These are phyloP conservation scores for Ardeotis arabs DNA, from an alignment of 2,113 vertebrate species.

Conservation along the genomic window DNA sequence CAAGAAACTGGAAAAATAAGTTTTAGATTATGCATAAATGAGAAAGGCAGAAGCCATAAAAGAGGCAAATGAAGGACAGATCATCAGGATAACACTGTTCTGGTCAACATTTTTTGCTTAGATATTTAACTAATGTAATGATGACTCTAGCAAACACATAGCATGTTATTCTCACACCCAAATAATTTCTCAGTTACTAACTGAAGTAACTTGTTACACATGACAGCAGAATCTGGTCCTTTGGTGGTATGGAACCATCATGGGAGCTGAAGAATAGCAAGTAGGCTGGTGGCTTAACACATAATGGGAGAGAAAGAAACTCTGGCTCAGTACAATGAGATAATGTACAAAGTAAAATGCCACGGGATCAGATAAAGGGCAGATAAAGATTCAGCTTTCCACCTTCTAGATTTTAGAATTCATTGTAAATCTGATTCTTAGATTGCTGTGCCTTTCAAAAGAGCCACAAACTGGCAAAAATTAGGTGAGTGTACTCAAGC, in stretches of 20 bases:
- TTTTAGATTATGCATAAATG: background rate
- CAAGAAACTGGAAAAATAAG: conserved; percentile 79
- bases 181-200: background rate
- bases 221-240: background rate
- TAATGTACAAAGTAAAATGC: background rate
- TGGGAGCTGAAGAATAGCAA: background rate
- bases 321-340: background rate
- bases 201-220: background rate
- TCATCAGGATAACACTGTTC: background rate
- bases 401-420: background rate
- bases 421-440: background rate
- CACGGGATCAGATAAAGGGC: background rate
- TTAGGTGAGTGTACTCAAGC: background rate
- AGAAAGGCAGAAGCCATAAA: background rate
- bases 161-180: background rate
- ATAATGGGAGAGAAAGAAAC: background rate
- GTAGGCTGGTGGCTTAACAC: background rate
- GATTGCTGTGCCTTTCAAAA: background rate
- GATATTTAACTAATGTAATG: background rate
- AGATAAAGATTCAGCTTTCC: background rate
- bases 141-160: background rate
- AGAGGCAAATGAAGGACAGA: background rate
- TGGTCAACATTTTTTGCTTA: background rate
- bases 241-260: background rate
- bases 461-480: background rate